These are phyloP conservation scores for Sebastes oblongus DNA, from an alignment of 2,797 vertebrate species.

Conservation along the genomic window DNA sequence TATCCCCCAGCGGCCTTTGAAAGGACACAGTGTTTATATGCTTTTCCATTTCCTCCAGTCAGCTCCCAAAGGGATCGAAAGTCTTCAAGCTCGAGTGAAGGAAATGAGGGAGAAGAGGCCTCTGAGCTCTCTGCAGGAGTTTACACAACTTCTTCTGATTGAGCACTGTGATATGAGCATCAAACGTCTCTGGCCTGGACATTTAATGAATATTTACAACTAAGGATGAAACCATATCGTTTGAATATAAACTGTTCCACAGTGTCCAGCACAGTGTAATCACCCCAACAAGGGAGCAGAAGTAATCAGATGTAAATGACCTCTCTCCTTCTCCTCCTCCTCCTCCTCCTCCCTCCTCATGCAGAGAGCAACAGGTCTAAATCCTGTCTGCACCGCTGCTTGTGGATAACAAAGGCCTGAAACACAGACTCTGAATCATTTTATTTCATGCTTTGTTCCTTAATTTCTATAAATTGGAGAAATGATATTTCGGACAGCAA, in stretches of 20 bases:
- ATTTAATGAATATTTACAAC: constrained; percentile 1
- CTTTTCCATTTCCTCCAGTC: constrained; percentile 59
- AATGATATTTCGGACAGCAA: constrained; percentile 63
- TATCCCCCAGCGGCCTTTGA: constrained; percentile 10
- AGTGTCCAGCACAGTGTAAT: constrained; percentile 8
- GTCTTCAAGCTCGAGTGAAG: constrained; percentile 5
- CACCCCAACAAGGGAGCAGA: constrained; percentile 23
- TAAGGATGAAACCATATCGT: neutral
- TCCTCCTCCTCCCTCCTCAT: constrained; percentile 35
- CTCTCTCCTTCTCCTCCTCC: constrained; percentile 50
- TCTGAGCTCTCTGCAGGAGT: constrained; percentile 1
- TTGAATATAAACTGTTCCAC: neutral
- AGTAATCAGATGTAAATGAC: constrained; percentile 61
- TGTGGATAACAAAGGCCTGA: constrained; percentile 10
- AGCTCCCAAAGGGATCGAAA: constrained; percentile 40
- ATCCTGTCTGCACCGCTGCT: constrained; percentile 26
- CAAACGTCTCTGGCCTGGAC: neutral
- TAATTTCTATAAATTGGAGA: neutral
- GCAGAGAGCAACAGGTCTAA: constrained; percentile 66
- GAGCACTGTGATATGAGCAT: neutral
- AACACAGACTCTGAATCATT: neutral
- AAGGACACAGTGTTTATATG: constrained; percentile 44
- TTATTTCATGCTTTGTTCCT: neutral
- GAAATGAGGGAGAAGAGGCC: constrained; percentile 24
- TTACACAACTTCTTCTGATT: neutral